Percentiles rank a stretch among this genome's conserved stretches.
phyloP scores from a whole-genome alignment of 1,140 invertebrate genomes.

The Papilio dardanus region DNA sequence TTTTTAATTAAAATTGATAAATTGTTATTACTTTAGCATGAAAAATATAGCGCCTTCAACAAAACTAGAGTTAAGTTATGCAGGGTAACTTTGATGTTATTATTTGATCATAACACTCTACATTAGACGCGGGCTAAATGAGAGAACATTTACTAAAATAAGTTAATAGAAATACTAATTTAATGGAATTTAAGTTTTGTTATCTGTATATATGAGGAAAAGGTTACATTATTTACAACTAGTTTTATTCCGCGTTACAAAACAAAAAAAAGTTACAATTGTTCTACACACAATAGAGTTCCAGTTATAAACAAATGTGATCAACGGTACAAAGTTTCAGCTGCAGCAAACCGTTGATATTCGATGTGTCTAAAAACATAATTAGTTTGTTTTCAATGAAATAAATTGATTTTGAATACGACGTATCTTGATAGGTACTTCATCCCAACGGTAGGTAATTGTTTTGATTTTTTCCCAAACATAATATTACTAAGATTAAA shows the following conservation, averaged over 20 bases:
- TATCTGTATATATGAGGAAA: background rate
- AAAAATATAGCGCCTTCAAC: background rate
- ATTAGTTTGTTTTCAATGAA: background rate
- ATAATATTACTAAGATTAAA: background rate
- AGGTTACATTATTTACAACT: background rate
- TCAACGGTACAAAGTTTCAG: constrained; percentile 21
- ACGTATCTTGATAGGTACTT: background rate
- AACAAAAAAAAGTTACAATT: constrained; percentile 29
- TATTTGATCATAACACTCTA: background rate
- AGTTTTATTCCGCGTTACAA: background rate
- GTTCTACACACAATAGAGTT: background rate
- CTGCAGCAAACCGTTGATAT: background rate
- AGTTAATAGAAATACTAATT: background rate
- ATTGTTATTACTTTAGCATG: background rate
- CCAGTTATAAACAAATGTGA: constrained; percentile 21
- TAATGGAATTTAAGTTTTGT: background rate
- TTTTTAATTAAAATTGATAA: background rate
- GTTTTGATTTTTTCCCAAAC: too few species aligned
- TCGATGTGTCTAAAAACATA: constrained; percentile 7
- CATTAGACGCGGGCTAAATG: background rate
- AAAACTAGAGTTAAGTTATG: background rate
- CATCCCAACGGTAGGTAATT: too few species aligned
- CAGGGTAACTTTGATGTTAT: constrained; percentile 16
- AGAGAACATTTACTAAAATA: background rate
- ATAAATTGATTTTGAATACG: background rate